These are phyloP conservation scores for Aphaenogaster rudis DNA, from an alignment of 1,140 invertebrate genomes.

Conservation along the genomic window DNA sequence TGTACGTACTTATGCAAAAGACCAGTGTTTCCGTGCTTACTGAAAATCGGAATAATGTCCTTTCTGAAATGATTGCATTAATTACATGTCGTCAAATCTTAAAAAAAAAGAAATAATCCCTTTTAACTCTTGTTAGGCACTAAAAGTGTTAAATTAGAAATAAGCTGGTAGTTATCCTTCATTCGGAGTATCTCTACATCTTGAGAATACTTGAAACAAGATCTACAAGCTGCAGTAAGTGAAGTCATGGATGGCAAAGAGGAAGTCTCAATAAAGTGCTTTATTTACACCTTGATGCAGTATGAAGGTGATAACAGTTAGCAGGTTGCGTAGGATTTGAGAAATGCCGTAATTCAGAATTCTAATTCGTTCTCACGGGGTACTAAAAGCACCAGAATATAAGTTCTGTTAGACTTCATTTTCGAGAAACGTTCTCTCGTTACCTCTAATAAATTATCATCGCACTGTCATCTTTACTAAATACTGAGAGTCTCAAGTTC, in stretches of 20 bases:
- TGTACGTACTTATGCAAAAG: constrained; percentile 7
- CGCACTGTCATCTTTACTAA: neutral
- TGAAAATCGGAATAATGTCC: neutral
- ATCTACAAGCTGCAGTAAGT: constrained; percentile 44
- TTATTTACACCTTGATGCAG: constrained; percentile 45
- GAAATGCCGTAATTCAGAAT: constrained; percentile 23
- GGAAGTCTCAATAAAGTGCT: constrained; percentile 34
- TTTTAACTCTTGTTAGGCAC: constrained; percentile 11
- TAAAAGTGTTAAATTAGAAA: constrained; percentile 49
- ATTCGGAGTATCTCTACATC: constrained; percentile 38
- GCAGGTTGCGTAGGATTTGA: constrained; percentile 33
- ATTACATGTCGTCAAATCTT: constrained; percentile 21
- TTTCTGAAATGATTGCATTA: constrained; percentile 44
- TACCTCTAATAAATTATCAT: constrained; percentile 19
- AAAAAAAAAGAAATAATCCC: constrained; percentile 27
- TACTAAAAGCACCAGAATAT: neutral
- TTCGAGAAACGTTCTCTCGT: neutral
- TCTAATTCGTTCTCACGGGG: neutral
- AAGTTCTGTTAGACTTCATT: neutral
- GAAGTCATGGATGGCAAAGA: constrained; percentile 33
- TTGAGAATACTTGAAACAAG: constrained; percentile 41
- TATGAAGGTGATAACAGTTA: constrained; percentile 28
- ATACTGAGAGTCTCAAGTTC: neutral
- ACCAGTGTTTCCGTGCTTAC: neutral
- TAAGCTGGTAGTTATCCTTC: constrained; percentile 27